These are phyloP conservation scores for Coryphaenoides rupestris DNA, from an alignment of 2,113 vertebrate genomes.

Conservation along the genomic window DNA sequence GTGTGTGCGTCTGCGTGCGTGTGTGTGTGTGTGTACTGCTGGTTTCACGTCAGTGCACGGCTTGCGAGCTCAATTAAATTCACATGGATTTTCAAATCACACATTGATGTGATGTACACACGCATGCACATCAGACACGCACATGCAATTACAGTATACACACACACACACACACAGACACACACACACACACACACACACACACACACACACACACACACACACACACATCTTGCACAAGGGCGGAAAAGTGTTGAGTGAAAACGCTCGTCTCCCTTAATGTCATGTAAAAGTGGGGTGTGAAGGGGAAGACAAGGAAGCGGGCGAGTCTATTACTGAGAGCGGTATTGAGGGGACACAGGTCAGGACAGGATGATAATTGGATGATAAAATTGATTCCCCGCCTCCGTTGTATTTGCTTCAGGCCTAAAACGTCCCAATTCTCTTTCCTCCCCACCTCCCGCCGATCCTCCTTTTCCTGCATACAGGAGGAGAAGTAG, in stretches of 20 bases:
- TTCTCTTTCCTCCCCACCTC: slow-evolving; percentile 60
- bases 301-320: background rate
- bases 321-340: slow-evolving; percentile 44
- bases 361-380: slow-evolving; percentile 69
- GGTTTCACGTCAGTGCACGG: background rate
- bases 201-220: too few relatives aligned
- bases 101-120: too few relatives aligned
- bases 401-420: slow-evolving; percentile 60
- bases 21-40: background rate
- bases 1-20: slow-evolving; percentile 8
- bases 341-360: slow-evolving; percentile 54
- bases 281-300: background rate
- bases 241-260: background rate
- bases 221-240: background rate
- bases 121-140: too few relatives aligned
- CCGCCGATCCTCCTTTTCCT: slow-evolving; percentile 49
- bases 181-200: too few relatives aligned
- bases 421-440: slow-evolving; percentile 67
- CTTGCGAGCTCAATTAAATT: slow-evolving; percentile 4
- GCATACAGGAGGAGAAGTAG: slow-evolving; percentile 54
- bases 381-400: slow-evolving; percentile 66
- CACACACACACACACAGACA: too few relatives aligned
- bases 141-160: too few relatives aligned
- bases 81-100: background rate
- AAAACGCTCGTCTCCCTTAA: too few relatives aligned